Evolutionary conservation across 2,797 vertebrate genomes (phyloP).

Genomic region (Otolemur crassicaudatus): DNA sequence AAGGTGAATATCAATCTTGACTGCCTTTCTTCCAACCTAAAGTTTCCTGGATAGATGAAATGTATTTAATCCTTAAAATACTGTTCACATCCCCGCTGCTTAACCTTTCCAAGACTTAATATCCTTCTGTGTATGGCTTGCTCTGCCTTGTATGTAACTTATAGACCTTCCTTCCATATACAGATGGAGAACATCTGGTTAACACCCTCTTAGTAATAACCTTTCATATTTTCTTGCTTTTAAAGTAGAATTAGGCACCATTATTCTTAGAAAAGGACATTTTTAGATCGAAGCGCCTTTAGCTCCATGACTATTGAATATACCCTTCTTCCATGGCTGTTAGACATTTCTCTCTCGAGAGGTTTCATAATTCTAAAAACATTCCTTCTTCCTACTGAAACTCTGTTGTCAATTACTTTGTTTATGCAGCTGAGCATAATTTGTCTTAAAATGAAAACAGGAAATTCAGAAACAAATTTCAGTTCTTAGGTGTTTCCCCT

Average conservation of each 20-base stretch:
- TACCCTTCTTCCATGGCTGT: slow-evolving; percentile 38
- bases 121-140: slow-evolving; percentile 27
- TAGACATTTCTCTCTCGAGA: slow-evolving; percentile 59
- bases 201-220: slow-evolving; percentile 77
- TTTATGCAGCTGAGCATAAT: slow-evolving; percentile 75
- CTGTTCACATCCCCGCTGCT: slow-evolving; percentile 53
- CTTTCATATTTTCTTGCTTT: slow-evolving; percentile 77
- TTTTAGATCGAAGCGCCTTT: slow-evolving; percentile 77
- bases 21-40: background rate
- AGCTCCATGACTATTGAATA: slow-evolving; percentile 58
- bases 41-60: slow-evolving; percentile 51
- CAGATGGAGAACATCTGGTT: slow-evolving; percentile 77
- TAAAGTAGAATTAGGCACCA: slow-evolving; percentile 68
- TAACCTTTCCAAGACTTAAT: slow-evolving; percentile 69
- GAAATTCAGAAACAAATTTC: slow-evolving; percentile 79
- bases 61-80: slow-evolving; percentile 72
- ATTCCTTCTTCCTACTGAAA: slow-evolving; percentile 62
- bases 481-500: slow-evolving; percentile 78
- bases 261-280: slow-evolving; percentile 78
- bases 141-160: slow-evolving; percentile 58
- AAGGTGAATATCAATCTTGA: background rate
- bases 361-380: slow-evolving; percentile 65
- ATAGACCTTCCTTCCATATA: slow-evolving; percentile 14
- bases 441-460: slow-evolving; percentile 79
- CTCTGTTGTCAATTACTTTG: slow-evolving; percentile 67